phyloP scores from a whole-genome alignment of 2,888 invertebrate genomes.

The Apotomis betuletana region DNA sequence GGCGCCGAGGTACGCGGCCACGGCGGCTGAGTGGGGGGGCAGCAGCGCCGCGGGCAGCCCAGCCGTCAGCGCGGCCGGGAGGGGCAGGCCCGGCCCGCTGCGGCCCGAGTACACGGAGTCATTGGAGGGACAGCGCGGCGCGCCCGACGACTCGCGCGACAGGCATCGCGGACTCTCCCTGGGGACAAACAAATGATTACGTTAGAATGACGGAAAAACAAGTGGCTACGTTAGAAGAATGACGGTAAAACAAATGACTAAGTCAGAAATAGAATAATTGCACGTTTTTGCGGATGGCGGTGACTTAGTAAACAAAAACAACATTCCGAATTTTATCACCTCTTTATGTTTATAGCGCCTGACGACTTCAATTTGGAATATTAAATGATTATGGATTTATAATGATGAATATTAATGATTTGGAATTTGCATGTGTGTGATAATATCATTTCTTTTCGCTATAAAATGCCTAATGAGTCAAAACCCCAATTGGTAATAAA shows the following conservation, averaged over 20 bases:
- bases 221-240: not conserved
- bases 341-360: not conserved
- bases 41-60: conserved; percentile 87
- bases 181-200: conserved; percentile 77
- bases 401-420: conserved; percentile 7
- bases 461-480: conserved; percentile 7
- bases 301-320: conserved; percentile 50
- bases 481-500: conserved; percentile 12
- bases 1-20: conserved; percentile 91
- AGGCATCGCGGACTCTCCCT: conserved; percentile 94
- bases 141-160: conserved; percentile 90
- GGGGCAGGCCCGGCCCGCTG: conserved; percentile 77
- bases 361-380: not conserved
- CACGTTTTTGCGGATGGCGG: not conserved
- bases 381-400: not conserved
- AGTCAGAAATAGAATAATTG: too few relatives aligned
- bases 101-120: conserved; percentile 90
- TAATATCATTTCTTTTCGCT: not conserved
- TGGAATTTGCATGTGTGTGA: not conserved
- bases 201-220: conserved; percentile 47
- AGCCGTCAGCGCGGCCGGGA: conserved; percentile 85
- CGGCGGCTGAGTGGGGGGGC: conserved; percentile 91
- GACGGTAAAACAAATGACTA: too few relatives aligned
- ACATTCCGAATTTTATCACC: conserved; percentile 48
- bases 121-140: conserved; percentile 89